Conservation (phyloP, 2,888 invertebrate genomes). For the Sepioteuthis lessoniana region DNA sequence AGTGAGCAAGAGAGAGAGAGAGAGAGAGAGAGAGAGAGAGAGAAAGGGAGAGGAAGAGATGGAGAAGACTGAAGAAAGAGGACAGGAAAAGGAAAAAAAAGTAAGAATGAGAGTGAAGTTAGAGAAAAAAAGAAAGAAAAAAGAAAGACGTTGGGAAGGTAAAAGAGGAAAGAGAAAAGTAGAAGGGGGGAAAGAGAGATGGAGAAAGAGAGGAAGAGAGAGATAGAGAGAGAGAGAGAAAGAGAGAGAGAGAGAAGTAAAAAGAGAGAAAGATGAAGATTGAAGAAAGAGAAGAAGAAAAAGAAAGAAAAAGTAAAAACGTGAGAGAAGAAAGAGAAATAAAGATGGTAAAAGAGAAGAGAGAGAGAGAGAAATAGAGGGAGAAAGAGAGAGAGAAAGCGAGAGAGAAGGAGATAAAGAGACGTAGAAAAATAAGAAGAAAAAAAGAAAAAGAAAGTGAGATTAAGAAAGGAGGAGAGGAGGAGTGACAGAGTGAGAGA, state of each 20-base stretch:
- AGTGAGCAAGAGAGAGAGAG: background rate
- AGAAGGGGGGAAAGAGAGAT: no score
- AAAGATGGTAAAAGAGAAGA: no score
- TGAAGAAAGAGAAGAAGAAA: background rate
- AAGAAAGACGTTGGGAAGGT: no score
- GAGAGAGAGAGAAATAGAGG: background rate
- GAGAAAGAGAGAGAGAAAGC: no score
- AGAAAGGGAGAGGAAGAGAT: background rate
- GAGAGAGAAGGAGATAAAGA: background rate
- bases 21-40: background rate
- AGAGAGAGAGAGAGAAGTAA: no score
- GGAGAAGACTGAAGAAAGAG: background rate
- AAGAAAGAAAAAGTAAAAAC: background rate
- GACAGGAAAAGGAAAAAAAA: background rate
- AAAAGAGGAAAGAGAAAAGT: no score
- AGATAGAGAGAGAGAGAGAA: no score
- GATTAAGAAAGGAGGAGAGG: background rate
- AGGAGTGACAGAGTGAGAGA: background rate
- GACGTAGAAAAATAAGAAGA: background rate
- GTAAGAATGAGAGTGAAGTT: background rate
- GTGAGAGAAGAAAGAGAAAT: background rate
- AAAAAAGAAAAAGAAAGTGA: background rate
- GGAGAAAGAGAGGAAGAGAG: no score
- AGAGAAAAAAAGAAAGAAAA: background rate
- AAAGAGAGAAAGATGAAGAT: no score